These are phyloP conservation scores for Pogonognathellus flavescens DNA, from an alignment of 1,140 invertebrate genomes.

Conservation along the genomic window DNA sequence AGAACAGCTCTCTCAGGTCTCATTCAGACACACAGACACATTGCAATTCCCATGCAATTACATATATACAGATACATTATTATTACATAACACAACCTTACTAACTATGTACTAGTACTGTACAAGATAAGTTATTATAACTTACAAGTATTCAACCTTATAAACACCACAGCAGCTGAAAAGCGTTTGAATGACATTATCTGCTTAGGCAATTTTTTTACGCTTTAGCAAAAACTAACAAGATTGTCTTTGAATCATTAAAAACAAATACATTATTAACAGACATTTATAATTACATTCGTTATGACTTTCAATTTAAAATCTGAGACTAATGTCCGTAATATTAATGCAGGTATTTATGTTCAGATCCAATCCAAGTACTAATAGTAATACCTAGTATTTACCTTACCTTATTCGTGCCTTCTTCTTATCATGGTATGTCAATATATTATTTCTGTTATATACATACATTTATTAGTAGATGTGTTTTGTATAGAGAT, in stretches of 20 bases:
- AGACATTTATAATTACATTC: no score
- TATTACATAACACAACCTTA: neutral
- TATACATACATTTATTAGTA: no score
- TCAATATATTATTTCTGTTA: no score
- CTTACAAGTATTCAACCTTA: neutral
- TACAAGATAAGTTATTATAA: neutral
- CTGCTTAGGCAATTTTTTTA: neutral
- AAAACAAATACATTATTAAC: neutral
- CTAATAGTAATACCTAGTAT: no score
- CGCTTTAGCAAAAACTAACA: conserved; percentile 13
- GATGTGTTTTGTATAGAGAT: no score
- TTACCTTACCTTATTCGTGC: no score
- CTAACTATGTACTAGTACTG: neutral
- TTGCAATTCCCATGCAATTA: neutral
- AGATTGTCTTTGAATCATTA: conserved; percentile 28
- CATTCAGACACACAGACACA: neutral
- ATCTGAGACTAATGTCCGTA: no score
- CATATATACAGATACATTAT: neutral
- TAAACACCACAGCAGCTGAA: neutral
- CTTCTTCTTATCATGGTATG: no score
- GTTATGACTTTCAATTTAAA: no score
- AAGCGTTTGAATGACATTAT: conserved; percentile 40
- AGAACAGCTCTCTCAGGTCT: conserved; percentile 29
- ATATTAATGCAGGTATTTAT: no score
- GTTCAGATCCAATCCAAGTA: no score